Conservation (phyloP, 2,888 invertebrate species). For the Zelleria hepariella region DNA sequence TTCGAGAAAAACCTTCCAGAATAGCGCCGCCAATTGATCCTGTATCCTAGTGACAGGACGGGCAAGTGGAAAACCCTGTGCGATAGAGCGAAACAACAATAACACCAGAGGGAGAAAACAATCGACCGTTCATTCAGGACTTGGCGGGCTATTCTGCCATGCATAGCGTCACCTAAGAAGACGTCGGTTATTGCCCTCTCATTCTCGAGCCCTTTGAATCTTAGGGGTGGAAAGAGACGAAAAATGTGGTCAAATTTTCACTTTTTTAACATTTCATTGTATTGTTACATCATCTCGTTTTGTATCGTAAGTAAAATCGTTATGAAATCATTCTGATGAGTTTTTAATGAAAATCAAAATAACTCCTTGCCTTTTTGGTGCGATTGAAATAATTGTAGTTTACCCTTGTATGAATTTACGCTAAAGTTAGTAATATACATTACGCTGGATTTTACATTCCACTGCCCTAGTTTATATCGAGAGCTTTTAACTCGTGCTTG, state of each 20-base stretch:
- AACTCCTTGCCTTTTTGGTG: no score
- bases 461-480: no score
- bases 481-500: no score
- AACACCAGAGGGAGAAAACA: constrained; percentile 53
- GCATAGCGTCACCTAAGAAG: constrained; percentile 28
- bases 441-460: no score
- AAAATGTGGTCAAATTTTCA: neutral
- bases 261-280: no score
- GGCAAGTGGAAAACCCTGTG: constrained; percentile 45
- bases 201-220: constrained; percentile 29
- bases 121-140: constrained; percentile 52
- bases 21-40: constrained; percentile 59
- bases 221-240: constrained; percentile 23
- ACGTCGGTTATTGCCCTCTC: constrained; percentile 43
- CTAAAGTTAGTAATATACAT: no score
- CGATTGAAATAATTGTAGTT: no score
- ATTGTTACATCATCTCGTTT: no score
- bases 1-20: constrained; percentile 22
- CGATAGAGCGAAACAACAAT: constrained; percentile 49
- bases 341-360: no score
- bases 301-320: no score
- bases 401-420: no score
- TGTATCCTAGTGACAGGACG: constrained; percentile 52
- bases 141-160: constrained; percentile 31
- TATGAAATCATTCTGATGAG: no score